Evolutionary conservation across 2,113 vertebrate genomes (phyloP).

Genomic region (Malurus cyaneus): DNA sequence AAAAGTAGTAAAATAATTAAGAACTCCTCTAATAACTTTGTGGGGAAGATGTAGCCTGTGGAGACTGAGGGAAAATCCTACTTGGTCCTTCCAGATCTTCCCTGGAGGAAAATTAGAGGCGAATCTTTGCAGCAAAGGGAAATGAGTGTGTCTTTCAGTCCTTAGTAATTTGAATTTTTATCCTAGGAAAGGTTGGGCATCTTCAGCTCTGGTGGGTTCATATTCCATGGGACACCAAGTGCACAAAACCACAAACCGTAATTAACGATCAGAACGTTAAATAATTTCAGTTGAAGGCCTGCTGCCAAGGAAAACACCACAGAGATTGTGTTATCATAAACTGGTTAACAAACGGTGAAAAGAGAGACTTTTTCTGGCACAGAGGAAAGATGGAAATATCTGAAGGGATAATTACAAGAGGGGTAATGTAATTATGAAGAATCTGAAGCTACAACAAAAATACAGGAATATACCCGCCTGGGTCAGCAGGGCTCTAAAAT

Average conservation of each 20-base stretch:
- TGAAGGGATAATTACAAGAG: neutral
- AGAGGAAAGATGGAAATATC: neutral
- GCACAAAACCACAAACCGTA: neutral
- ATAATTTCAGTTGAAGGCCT: neutral
- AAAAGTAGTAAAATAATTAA: neutral
- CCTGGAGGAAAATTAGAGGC: neutral
- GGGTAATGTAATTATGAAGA: neutral
- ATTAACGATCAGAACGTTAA: slow-evolving; percentile 1
- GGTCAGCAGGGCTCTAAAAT: neutral
- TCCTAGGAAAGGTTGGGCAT: neutral
- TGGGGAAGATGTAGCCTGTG: neutral
- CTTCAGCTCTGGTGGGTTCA: neutral
- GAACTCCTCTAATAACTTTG: neutral
- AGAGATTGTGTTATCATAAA: neutral
- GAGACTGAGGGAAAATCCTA: neutral
- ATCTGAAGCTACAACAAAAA: neutral
- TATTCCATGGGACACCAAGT: neutral
- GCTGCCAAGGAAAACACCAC: neutral
- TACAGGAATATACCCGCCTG: neutral
- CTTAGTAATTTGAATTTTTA: neutral
- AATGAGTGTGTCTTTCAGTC: neutral
- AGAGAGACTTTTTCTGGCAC: neutral
- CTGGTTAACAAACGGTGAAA: slow-evolving; percentile 4
- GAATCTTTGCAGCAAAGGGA: neutral
- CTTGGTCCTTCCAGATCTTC: neutral